These are phyloP conservation scores for Clarias gariepinus DNA, from an alignment of 2,113 vertebrate species.

Conservation along the genomic window DNA sequence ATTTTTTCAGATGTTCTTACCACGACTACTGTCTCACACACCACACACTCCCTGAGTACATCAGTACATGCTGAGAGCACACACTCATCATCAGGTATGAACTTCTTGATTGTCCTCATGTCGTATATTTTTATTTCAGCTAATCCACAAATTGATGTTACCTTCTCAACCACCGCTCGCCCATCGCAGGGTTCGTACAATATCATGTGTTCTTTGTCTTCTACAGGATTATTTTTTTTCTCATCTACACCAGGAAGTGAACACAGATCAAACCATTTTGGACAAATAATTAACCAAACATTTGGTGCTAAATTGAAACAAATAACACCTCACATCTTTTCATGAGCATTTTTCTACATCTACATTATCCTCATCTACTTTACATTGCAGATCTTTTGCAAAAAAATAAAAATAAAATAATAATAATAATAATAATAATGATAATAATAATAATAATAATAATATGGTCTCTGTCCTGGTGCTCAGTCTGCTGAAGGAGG, in stretches of 20 bases:
- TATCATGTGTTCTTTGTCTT: background rate
- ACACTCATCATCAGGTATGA: background rate
- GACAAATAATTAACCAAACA: no score
- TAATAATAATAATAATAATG: no score
- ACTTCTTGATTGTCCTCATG: background rate
- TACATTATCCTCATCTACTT: no score
- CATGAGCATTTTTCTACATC: no score
- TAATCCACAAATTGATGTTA: background rate
- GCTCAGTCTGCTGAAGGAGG: no score
- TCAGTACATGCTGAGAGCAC: background rate
- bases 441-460: no score
- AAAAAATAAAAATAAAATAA: no score
- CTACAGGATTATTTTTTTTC: background rate
- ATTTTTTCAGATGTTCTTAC: background rate
- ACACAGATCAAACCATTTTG: background rate
- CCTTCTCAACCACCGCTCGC: background rate
- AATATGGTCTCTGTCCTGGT: no score
- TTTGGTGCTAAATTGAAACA: no score
- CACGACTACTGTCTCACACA: background rate
- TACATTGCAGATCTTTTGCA: no score
- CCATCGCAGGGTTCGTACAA: background rate
- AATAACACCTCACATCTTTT: no score
- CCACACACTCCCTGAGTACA: background rate
- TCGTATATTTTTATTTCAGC: background rate
- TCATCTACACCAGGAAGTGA: background rate